Base-by-base conservation (phyloP, 2,797 vertebrate species). In the Philypnodon macrostomus region DNA sequence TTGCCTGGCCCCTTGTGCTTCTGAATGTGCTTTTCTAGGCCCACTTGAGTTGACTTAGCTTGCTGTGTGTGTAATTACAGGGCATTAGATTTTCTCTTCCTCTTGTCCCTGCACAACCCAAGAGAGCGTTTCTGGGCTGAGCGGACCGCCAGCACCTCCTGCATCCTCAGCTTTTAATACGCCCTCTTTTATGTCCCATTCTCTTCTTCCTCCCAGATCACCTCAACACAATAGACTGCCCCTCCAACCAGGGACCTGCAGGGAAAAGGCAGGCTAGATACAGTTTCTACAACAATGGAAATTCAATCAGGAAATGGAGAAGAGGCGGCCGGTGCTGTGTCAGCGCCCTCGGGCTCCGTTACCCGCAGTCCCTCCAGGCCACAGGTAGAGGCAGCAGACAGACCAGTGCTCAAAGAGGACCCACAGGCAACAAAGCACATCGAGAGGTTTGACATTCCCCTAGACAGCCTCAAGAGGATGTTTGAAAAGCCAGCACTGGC, bases 281-380 rank as follows among this genome's bases (percentile, higher is more conserved):
- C 61, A 12, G 79, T 90, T 87, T 87, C 64, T 30, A 33, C 69
- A 77, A 90, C 86, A 90, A 92, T 91, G 90, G 91, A 91, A 90
- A 91, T 75, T 86, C 88, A 88, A 89, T 90, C 89, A 87, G 89
- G 85, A 89, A 90, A 86, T 80, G 80, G 84, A 82, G 80, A 77
- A 65, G 84, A 74, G 72, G 81, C 50, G 74, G 69, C 47, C 63
- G 75, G 68, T 37, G 61, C 53, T 14, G 63, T 49, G 55, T 61
- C 47, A 54, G 72, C 62, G 64, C 77, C 71, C 64, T 58, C 55
- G 2, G 66, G 64, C 73, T 80, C 21, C 30, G 40, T 64, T 74
- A 81, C 77, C 60, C 52, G 14, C 12, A 15, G 55, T 63, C 47
- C 54, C 40, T 13, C 47, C 14, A 53, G 55, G 75, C 55, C 38